Evolutionary conservation across 2,888 invertebrate species (phyloP).

Genomic region (Pseudeuparius sepicola): DNA sequence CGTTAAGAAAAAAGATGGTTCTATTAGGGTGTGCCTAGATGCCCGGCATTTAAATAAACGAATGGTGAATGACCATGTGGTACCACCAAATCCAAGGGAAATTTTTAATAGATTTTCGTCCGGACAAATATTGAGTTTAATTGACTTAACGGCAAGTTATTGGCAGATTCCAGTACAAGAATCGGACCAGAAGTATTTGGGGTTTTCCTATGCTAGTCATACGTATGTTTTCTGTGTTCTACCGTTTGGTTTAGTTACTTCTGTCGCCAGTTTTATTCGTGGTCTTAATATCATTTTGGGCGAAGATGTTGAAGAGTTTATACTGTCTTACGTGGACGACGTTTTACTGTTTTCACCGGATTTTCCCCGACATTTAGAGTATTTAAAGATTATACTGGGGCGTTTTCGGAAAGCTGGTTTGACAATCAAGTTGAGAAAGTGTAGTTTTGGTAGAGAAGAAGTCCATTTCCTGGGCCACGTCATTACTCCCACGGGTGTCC

Average conservation of each 20-base stretch:
- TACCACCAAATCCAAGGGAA: slow-evolving; percentile 16
- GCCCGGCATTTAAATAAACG: slow-evolving; percentile 17
- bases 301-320: slow-evolving; percentile 8
- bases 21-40: slow-evolving; percentile 18
- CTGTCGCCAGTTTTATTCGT: slow-evolving; percentile 12
- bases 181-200: slow-evolving; percentile 16
- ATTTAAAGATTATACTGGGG: slow-evolving; percentile 10
- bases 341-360: slow-evolving; percentile 9
- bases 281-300: slow-evolving; percentile 12
- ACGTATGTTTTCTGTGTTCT: too few relatives aligned
- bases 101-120: slow-evolving; percentile 8
- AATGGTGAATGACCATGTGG: slow-evolving; percentile 15
- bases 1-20: slow-evolving; percentile 18
- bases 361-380: slow-evolving; percentile 13
- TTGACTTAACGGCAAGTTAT: slow-evolving; percentile 16
- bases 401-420: slow-evolving; percentile 10
- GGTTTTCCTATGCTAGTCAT: slow-evolving; percentile 18
- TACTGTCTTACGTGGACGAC: slow-evolving; percentile 14
- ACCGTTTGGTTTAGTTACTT: slow-evolving; percentile 17
- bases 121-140: slow-evolving; percentile 7
- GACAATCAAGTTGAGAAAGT: slow-evolving; percentile 14
- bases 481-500: slow-evolving; percentile 4
- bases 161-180: slow-evolving; percentile 19
- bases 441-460: slow-evolving; percentile 5
- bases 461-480: too few relatives aligned